Base-by-base conservation (phyloP, 1,140 invertebrate genomes). In the Oryzaephilus surinamensis region DNA sequence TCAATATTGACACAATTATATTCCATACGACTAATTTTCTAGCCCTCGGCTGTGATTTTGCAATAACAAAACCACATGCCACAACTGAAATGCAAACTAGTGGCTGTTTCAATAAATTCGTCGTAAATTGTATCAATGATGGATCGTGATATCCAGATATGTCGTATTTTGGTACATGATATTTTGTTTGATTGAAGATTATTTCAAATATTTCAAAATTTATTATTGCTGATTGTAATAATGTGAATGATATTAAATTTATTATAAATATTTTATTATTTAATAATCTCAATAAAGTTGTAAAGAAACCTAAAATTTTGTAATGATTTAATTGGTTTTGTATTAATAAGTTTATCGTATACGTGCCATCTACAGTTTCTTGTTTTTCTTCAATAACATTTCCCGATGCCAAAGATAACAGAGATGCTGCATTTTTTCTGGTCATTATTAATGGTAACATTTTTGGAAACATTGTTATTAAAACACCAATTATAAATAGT, bases 1-100 rank as follows among this genome's bases (percentile, higher is more conserved):
- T 66, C 27, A 70, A 13, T 14, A 69, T 42, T 3, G 69, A 64
- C 2, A 67, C 58, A 4, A 66, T 20, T 0, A 79, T 65, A 54
- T 76, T 79, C 52, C 76, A 80, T 4, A 50, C 49, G 4, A 71
- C 63, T 2, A 81, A 47, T n/a, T 45, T 50, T 50, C 46, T 61
- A 6, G 73, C 67, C 15, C 61, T 65, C 0, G 78, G 74, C 43
- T 68, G 69, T 0, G 61, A 55, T 55, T 69, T 76, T 0, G 72
- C 57, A 3, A 84, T 76, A 1, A 83, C 43, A 14, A 77, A 50
- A 0, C 80, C 81, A 26, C 72, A 66, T 2, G 75, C 32, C 3
- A 82, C 55, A 30, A 81, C 60, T 2, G 72, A 67, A 8, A 76
- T 43, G 1, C 72, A 71, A 42, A 76, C 69, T 2, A 80, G 60